Percentiles rank a stretch among this genome's conserved stretches.
phyloP scores from a whole-genome alignment of 2,888 invertebrate genomes.

The Epicampocera succincta region DNA sequence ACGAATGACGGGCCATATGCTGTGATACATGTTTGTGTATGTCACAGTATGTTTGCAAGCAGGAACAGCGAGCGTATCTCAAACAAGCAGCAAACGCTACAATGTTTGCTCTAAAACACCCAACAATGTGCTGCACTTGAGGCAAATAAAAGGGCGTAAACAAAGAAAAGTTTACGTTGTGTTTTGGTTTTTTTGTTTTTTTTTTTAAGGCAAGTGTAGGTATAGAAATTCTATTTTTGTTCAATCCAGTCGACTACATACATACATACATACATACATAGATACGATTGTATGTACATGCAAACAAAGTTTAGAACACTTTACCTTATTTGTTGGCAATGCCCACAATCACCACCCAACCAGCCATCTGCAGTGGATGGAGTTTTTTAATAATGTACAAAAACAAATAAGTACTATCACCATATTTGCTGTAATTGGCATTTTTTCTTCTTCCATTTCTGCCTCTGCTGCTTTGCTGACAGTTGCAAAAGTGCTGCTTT shows the following conservation, averaged over 20 bases:
- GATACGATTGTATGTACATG: too few species aligned
- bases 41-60: background rate
- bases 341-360: conserved; percentile 33
- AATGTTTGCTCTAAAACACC: conserved; percentile 56
- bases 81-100: conserved; percentile 25
- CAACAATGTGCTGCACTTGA: conserved; percentile 43
- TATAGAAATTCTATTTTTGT: background rate
- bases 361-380: conserved; percentile 30
- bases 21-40: conserved; percentile 26
- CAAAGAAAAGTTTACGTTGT: conserved; percentile 12
- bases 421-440: conserved; percentile 42
- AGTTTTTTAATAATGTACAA: conserved; percentile 22
- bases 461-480: background rate
- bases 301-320: conserved; percentile 33
- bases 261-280: too few species aligned
- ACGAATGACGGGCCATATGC: conserved; percentile 41
- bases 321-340: conserved; percentile 9
- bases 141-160: conserved; percentile 14
- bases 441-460: conserved; percentile 1
- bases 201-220: background rate
- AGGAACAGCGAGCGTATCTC: background rate
- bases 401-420: conserved; percentile 21
- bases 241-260: conserved; percentile 3
- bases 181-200: background rate
- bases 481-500: conserved; percentile 15